Conservation (phyloP, 2,888 invertebrate genomes). For the Pheosia gnoma region DNA sequence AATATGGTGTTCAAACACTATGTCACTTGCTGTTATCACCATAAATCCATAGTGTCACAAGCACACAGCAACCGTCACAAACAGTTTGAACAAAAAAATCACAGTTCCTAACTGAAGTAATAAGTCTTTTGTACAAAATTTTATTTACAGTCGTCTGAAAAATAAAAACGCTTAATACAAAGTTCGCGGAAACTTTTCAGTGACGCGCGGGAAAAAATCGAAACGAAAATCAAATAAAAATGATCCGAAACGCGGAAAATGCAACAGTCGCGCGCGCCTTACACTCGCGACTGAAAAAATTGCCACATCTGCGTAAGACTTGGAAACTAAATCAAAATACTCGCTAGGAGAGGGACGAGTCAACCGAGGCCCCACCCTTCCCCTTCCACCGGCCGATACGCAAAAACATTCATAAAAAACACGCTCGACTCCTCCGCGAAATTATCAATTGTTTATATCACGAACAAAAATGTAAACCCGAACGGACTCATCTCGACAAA, state of each 20-base stretch:
- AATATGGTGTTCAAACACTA: slow-evolving; percentile 46
- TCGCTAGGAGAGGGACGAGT: slow-evolving; percentile 82
- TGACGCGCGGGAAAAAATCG: slow-evolving; percentile 59
- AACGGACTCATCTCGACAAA: slow-evolving; percentile 63
- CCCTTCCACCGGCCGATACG: slow-evolving; percentile 73
- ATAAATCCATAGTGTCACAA: slow-evolving; percentile 60
- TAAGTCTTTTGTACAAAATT: slow-evolving; percentile 51
- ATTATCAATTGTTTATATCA: slow-evolving; percentile 79
- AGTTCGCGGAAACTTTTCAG: slow-evolving; percentile 46
- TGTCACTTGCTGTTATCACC: slow-evolving; percentile 41
- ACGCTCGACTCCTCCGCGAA: slow-evolving; percentile 75
- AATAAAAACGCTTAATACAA: slow-evolving; percentile 47
- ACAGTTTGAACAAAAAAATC: slow-evolving; percentile 37
- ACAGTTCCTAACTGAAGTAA: slow-evolving; percentile 48
- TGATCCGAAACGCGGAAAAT: slow-evolving; percentile 59
- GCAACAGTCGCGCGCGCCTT: slow-evolving; percentile 74
- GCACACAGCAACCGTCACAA: slow-evolving; percentile 48
- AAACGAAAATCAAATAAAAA: slow-evolving; percentile 49
- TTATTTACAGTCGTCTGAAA: slow-evolving; percentile 58
- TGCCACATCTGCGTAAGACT: slow-evolving; percentile 82
- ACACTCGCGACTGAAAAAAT: slow-evolving; percentile 83
- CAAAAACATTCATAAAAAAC: slow-evolving; percentile 83
- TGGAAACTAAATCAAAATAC: slow-evolving; percentile 84
- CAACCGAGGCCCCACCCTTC: slow-evolving; percentile 78
- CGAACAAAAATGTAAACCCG: slow-evolving; percentile 70